Conservation (phyloP, 2,888 invertebrate genomes). For the Pardosa pseudoannulata region DNA sequence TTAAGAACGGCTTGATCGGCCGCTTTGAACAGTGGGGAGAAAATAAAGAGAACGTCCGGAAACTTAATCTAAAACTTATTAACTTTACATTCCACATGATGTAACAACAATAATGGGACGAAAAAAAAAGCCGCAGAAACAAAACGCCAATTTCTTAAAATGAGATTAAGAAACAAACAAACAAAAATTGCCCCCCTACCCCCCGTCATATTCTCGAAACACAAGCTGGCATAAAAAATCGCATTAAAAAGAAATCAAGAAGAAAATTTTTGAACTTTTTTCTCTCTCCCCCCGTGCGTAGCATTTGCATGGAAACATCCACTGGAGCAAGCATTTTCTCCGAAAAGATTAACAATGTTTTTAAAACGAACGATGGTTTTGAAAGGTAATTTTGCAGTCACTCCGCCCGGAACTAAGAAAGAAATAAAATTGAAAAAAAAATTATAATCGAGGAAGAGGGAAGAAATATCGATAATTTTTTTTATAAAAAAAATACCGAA, state of each 20-base stretch:
- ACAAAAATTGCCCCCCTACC: slow-evolving; percentile 20
- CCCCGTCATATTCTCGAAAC: slow-evolving; percentile 37
- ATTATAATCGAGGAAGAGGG: slow-evolving; percentile 32
- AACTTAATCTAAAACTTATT: slow-evolving; percentile 72
- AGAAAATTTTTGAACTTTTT: slow-evolving; percentile 62
- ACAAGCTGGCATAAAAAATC: slow-evolving; percentile 48
- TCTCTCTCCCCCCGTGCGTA: not conserved
- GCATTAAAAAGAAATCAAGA: slow-evolving; percentile 71
- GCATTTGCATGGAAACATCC: slow-evolving; percentile 67
- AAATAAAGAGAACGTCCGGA: slow-evolving; percentile 33
- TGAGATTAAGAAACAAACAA: slow-evolving; percentile 37
- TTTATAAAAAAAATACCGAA: slow-evolving; percentile 40
- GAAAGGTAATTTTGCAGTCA: slow-evolving; percentile 72
- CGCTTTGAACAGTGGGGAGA: not conserved
- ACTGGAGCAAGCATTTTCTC: slow-evolving; percentile 55
- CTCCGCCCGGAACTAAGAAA: slow-evolving; percentile 52
- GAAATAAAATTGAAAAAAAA: slow-evolving; percentile 9
- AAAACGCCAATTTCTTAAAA: slow-evolving; percentile 71
- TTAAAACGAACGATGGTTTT: slow-evolving; percentile 72
- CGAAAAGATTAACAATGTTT: slow-evolving; percentile 70
- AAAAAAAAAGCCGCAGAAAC: slow-evolving; percentile 38
- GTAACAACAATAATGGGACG: slow-evolving; percentile 65
- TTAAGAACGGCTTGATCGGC: not conserved
- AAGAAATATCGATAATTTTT: slow-evolving; percentile 36
- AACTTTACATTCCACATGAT: slow-evolving; percentile 71